These are phyloP conservation scores for Phenganax stokvisi DNA, from an alignment of 92 coral and sea anemone species.

Conservation along the genomic window DNA sequence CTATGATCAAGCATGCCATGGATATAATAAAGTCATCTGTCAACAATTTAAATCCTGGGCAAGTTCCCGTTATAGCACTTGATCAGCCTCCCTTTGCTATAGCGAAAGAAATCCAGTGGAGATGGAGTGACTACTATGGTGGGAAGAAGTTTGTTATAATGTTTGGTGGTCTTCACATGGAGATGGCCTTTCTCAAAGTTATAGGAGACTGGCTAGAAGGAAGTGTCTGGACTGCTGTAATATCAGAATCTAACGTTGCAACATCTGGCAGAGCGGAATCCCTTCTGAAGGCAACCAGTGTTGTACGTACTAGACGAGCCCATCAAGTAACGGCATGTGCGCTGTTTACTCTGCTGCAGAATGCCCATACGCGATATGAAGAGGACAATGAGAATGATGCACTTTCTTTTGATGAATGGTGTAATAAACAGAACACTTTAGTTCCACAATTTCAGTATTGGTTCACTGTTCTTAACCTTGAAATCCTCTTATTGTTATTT, in stretches of 20 bases:
- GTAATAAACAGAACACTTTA: constrained; percentile 19
- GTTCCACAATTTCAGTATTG: constrained; percentile 62
- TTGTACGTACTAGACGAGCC: background rate
- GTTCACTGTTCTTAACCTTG: constrained; percentile 33
- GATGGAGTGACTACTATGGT: background rate
- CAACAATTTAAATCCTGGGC: constrained; percentile 5
- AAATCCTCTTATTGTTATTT: constrained; percentile 13
- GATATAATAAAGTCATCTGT: constrained; percentile 37
- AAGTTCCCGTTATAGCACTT: constrained; percentile 20
- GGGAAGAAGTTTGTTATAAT: background rate
- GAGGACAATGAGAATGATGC: constrained; percentile 9
- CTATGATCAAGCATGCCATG: constrained; percentile 61
- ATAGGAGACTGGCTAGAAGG: background rate
- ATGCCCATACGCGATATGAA: background rate
- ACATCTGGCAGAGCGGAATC: constrained; percentile 14
- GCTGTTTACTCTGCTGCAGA: background rate
- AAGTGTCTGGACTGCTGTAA: background rate
- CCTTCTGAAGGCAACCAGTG: background rate
- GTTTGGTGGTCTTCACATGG: constrained; percentile 22
- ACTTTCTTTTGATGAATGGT: constrained; percentile 54
- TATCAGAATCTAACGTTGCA: background rate
- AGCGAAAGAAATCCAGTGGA: constrained; percentile 14
- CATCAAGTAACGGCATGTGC: background rate
- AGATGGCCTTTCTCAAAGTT: background rate
- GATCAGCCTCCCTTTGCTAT: constrained; percentile 4